phyloP scores from a whole-genome alignment of 2,113 vertebrate species.

The Brevimyrus niger region DNA sequence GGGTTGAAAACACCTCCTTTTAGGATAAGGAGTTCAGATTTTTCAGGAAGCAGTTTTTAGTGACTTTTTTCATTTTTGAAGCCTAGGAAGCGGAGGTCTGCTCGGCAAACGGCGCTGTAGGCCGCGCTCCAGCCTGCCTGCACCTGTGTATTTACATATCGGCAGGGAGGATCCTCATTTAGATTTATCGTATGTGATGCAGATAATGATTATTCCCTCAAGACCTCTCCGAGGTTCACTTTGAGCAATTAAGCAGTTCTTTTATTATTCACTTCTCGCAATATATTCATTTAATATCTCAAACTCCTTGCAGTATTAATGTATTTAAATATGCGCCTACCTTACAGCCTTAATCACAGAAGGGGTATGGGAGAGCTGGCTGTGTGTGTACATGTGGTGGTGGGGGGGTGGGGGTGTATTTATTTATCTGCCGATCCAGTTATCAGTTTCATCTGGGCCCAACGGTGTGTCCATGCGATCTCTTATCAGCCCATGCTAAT shows the following conservation, averaged over 20 bases:
- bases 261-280: conserved; percentile 56
- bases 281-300: conserved; percentile 64
- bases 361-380: conserved; percentile 41
- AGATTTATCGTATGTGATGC: conserved; percentile 38
- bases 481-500: conserved; percentile 51
- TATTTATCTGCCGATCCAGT: conserved; percentile 50
- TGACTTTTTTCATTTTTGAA: not conserved
- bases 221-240: conserved; percentile 56
- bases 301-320: conserved; percentile 57
- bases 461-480: conserved; percentile 49
- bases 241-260: conserved; percentile 45
- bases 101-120: too few species aligned
- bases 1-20: not conserved
- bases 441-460: conserved; percentile 50
- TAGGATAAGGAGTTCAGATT: not conserved
- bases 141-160: conserved; percentile 5
- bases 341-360: conserved; percentile 62
- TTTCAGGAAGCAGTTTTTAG: not conserved
- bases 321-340: conserved; percentile 54
- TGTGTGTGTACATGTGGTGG: not conserved
- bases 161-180: not conserved
- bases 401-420: conserved; percentile 23
- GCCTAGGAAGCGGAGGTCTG: not conserved
- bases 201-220: conserved; percentile 61
- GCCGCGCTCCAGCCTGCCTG: not conserved